phyloP scores from a whole-genome alignment of 2,888 invertebrate species.

The Diadegma fenestrale region DNA sequence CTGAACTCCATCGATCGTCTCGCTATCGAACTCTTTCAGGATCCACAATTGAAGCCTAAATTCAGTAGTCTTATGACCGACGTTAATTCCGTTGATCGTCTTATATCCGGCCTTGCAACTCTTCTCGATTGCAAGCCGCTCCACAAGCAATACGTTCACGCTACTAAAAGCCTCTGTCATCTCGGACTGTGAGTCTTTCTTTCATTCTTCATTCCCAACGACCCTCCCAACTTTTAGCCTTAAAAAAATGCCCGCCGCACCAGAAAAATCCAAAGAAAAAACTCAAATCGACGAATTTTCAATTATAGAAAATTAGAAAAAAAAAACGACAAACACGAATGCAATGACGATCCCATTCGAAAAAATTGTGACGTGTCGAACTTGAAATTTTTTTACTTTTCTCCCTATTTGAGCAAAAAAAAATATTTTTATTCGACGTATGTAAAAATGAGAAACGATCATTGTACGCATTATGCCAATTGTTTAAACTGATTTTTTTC shows the following conservation, averaged over 20 bases:
- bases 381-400: no score
- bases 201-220: neutral
- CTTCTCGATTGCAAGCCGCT: conserved; percentile 94
- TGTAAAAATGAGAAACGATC: neutral
- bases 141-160: conserved; percentile 93
- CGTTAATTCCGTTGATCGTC: conserved; percentile 91
- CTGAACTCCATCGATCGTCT: conserved; percentile 86
- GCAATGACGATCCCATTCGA: no score
- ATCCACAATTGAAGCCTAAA: conserved; percentile 88
- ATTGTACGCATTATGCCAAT: neutral
- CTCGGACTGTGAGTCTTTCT: conserved; percentile 88
- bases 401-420: no score
- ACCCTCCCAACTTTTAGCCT: conserved; percentile 19
- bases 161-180: conserved; percentile 93
- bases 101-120: conserved; percentile 88
- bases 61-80: conserved; percentile 92
- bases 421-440: no score
- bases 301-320: no score
- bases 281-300: no score
- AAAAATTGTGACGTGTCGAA: no score
- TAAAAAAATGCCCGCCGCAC: neutral
- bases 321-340: no score
- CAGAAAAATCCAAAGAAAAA: no score
- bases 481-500: conserved; percentile 14
- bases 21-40: conserved; percentile 86